These are phyloP conservation scores for Sinohyriopsis cumingii DNA, from an alignment of 2,888 invertebrate species.

Conservation along the genomic window DNA sequence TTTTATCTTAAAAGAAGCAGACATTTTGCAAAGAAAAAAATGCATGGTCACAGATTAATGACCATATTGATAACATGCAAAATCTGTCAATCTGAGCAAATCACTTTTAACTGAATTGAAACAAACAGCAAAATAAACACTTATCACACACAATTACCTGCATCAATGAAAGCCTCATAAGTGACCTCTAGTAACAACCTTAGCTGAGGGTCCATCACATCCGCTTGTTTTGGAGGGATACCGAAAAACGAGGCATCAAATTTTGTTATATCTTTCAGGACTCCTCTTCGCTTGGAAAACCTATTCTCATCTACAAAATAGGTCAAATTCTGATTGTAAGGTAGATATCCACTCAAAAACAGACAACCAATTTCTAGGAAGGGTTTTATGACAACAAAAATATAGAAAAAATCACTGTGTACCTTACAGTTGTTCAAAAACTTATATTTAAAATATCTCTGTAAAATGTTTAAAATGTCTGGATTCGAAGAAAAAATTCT, in stretches of 20 bases:
- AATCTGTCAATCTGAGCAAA: too few relatives aligned
- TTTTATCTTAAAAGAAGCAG: too few relatives aligned
- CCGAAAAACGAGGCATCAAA: slow-evolving; percentile 64
- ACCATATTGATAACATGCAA: too few relatives aligned
- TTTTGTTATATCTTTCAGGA: slow-evolving; percentile 71
- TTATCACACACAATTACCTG: slow-evolving; percentile 49
- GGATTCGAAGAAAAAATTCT: too few relatives aligned
- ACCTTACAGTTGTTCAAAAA: too few relatives aligned
- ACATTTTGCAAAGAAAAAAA: too few relatives aligned
- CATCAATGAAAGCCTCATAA: slow-evolving; percentile 68
- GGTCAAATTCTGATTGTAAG: neutral
- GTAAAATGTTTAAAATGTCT: too few relatives aligned
- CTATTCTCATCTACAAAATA: slow-evolving; percentile 56
- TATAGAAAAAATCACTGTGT: too few relatives aligned
- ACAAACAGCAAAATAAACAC: neutral
- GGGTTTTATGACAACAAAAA: too few relatives aligned
- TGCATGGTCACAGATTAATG: too few relatives aligned
- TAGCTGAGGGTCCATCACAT: slow-evolving; percentile 74
- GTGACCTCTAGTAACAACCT: slow-evolving; percentile 83
- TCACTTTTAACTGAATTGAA: neutral
- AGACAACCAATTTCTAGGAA: too few relatives aligned
- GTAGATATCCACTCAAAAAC: neutral
- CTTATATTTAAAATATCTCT: too few relatives aligned
- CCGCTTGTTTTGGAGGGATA: slow-evolving; percentile 65
- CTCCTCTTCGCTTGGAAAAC: slow-evolving; percentile 71